Evolutionary conservation across 2,113 vertebrate species (phyloP).

Genomic region (Nycticebus coucang): DNA sequence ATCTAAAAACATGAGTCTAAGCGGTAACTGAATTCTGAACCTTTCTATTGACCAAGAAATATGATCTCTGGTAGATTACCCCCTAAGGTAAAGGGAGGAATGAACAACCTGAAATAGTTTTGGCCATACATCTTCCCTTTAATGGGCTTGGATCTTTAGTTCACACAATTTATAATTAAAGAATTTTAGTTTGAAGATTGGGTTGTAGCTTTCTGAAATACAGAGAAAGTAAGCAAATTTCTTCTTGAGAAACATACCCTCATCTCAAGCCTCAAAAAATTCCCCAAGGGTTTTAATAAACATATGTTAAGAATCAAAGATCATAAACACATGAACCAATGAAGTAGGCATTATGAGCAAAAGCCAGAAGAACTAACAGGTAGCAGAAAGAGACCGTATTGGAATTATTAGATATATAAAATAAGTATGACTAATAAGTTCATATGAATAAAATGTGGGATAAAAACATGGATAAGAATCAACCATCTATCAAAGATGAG

Average conservation of each 20-base stretch:
- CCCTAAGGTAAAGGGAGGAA: not conserved
- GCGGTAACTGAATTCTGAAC: not conserved
- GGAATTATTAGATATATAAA: not conserved
- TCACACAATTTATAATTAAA: not conserved
- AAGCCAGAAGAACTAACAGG: not conserved
- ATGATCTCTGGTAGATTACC: not conserved
- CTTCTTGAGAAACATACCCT: not conserved
- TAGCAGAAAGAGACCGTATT: not conserved
- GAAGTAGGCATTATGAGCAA: not conserved
- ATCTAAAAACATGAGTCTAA: not conserved
- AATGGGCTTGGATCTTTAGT: not conserved
- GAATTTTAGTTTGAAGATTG: not conserved
- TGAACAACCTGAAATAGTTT: not conserved
- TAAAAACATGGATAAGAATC: not conserved
- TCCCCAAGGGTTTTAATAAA: not conserved
- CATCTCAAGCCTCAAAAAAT: not conserved
- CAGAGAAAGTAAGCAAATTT: not conserved
- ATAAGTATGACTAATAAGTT: not conserved
- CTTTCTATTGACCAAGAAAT: not conserved
- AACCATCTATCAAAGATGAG: not conserved
- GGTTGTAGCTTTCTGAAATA: not conserved
- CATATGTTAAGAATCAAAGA: not conserved
- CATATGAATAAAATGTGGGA: not conserved
- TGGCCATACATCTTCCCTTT: not conserved
- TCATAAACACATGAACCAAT: not conserved